Base-by-base conservation (phyloP, 2,113 vertebrate species). In the Macrotis lagotis region DNA sequence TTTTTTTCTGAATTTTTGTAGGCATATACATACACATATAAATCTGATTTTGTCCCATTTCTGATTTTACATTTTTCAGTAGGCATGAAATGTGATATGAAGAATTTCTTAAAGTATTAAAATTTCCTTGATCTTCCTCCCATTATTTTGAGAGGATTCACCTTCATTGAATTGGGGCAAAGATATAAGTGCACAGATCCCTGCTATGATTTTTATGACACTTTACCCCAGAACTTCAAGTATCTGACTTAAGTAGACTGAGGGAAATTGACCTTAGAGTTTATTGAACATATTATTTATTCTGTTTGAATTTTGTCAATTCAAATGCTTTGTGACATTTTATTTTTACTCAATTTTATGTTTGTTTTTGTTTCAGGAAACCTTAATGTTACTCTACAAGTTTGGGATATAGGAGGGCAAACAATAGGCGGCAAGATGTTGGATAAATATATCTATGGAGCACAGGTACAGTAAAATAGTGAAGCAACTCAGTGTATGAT, bases 341-440 rank as follows among this genome's bases (percentile, higher is more conserved):
- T 97, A 94, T 96, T 96, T 91, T 89, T 98, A 83, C 31, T 97
- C 51, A 93, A 25, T 93, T 97, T 88, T 96, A 37, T 96, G 91
- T 97, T 25, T 59, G 94, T 95, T 95, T 97, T 94, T 98, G 97
- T 97, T 98, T 83, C 96, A 99, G 99, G 99, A 96, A 99, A 99
- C 98, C 92, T 99, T 98, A 99, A 99, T 91, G 99, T 99, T 97
- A 99, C 99, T 91, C 99, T 99, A 98, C 99, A 99, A 98, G 99
- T 99, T 94, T 99, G 99, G 99, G 99, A 99, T 98, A 99, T 99
- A 53, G 99, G 99, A 93, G 99, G 99, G 50, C 99, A 99, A 99
- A 99, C 99, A 0, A 99, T 99, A 97, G 99, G 99, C 98, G 99
- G 99, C 96, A 99, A 99, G 98, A 99, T 99, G 99, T 98, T 99